These are phyloP conservation scores for Trissonchulus latispiculum DNA, from an alignment of 2,888 invertebrate species.

Conservation along the genomic window DNA sequence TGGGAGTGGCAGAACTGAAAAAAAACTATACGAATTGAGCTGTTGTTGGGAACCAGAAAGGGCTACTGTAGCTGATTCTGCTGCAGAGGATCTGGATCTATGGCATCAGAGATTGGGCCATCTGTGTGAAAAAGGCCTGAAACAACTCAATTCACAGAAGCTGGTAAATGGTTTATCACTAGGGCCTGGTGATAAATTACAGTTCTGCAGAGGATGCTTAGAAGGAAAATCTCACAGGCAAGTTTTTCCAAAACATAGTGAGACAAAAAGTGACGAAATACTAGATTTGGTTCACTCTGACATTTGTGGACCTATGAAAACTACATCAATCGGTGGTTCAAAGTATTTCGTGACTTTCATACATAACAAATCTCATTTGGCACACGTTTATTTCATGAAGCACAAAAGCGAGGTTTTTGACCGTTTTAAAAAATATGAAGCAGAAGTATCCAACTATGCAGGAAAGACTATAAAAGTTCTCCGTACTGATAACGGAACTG, in stretches of 20 bases:
- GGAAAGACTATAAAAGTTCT: no score
- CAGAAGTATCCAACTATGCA: no score
- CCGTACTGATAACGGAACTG: no score
- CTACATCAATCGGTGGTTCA: no score
- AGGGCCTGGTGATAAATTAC: not conserved
- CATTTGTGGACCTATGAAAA: no score
- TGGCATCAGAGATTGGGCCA: not conserved
- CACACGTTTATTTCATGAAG: no score
- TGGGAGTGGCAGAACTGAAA: not conserved
- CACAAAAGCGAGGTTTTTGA: no score
- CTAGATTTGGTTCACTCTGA: not conserved
- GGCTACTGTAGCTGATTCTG: not conserved
- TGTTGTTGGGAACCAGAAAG: no score
- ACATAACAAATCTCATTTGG: no score
- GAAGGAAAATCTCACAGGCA: not conserved
- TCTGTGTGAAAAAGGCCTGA: not conserved
- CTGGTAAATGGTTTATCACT: not conserved
- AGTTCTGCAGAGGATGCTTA: not conserved
- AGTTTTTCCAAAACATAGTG: not conserved
- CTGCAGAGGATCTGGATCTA: not conserved
- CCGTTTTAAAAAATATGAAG: no score
- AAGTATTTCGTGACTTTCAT: no score
- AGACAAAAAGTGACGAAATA: not conserved
- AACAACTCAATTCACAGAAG: not conserved
- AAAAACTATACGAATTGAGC: not conserved